Evolutionary conservation across 2,113 vertebrate species (phyloP).

Genomic region (Rhinolophus ferrumequinum): DNA sequence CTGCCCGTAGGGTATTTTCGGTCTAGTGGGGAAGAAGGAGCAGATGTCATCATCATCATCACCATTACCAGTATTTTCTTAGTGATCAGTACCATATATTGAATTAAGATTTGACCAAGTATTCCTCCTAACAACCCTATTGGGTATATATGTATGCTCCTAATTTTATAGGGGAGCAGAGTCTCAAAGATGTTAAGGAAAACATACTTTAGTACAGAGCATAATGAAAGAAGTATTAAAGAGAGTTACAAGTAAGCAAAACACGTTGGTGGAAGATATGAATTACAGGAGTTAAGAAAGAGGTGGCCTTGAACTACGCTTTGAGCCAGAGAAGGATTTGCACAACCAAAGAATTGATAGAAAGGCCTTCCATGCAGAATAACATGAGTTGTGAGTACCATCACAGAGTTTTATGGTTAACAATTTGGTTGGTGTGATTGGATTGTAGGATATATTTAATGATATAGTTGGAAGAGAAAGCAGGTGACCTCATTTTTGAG

Average conservation of each 20-base stretch:
- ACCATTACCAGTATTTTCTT: background rate
- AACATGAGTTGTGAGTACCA: background rate
- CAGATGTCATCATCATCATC: background rate
- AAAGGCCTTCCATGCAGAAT: background rate
- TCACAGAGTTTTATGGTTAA: background rate
- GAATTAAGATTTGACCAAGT: background rate
- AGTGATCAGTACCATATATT: background rate
- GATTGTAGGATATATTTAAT: background rate
- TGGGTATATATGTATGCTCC: background rate
- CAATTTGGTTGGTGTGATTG: background rate
- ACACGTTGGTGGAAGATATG: background rate
- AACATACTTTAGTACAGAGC: background rate
- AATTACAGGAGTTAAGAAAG: background rate
- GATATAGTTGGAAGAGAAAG: background rate
- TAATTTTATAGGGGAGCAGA: background rate
- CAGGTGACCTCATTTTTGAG: background rate
- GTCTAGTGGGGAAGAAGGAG: background rate
- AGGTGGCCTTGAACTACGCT: background rate
- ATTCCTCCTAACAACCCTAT: background rate
- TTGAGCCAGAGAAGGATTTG: background rate
- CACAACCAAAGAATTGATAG: background rate
- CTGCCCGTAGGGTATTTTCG: background rate
- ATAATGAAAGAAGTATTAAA: background rate
- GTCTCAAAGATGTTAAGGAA: constrained; percentile 24
- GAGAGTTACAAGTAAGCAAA: background rate